These are phyloP conservation scores for Arctocebus calabarensis DNA, from an alignment of 2,797 vertebrate species.

Conservation along the genomic window DNA sequence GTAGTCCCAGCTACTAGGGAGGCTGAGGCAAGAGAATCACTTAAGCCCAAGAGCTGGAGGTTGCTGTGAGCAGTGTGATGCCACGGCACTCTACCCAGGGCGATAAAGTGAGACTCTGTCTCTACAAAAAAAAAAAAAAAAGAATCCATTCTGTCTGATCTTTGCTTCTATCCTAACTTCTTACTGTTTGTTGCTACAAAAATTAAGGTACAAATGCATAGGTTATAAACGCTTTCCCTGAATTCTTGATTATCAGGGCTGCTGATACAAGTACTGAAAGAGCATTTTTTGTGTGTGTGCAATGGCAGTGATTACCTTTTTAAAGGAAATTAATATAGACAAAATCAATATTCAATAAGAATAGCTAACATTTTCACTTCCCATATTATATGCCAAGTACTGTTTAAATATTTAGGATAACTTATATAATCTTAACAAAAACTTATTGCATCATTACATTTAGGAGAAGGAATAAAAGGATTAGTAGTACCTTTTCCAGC, in stretches of 20 bases:
- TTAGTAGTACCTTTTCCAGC: not conserved
- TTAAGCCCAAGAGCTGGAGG: too few species aligned
- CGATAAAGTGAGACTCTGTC: too few species aligned
- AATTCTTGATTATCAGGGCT: not conserved
- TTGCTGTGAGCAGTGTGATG: too few species aligned
- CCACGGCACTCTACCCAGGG: too few species aligned
- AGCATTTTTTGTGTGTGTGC: not conserved
- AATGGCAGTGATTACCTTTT: not conserved
- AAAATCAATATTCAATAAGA: constrained; percentile 22
- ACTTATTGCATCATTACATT: not conserved
- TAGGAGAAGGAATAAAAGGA: not conserved
- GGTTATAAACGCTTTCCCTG: not conserved
- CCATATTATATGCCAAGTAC: not conserved
- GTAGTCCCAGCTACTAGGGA: too few species aligned
- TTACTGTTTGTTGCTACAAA: not conserved
- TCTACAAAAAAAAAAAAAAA: too few species aligned
- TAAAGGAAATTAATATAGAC: not conserved
- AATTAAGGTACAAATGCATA: not conserved
- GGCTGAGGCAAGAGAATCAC: too few species aligned
- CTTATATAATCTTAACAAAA: not conserved
- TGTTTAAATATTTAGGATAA: not conserved
- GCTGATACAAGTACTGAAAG: not conserved
- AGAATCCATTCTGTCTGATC: not conserved
- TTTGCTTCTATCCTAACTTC: not conserved
- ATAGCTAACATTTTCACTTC: not conserved